phyloP scores from a whole-genome alignment of 2,113 vertebrate species.

The Myrmophylax atrothorax region DNA sequence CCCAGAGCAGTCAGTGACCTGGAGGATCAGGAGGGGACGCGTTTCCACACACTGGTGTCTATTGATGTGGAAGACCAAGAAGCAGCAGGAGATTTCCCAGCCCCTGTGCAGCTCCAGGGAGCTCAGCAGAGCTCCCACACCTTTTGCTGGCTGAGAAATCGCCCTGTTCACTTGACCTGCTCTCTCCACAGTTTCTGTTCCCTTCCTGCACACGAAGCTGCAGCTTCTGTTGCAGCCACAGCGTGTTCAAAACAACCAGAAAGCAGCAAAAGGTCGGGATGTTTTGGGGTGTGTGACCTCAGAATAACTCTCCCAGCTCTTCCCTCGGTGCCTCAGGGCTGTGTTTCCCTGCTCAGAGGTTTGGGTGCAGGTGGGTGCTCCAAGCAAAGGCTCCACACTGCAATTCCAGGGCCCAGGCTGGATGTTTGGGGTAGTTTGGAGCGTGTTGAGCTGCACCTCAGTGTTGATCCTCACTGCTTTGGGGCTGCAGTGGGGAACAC shows the following conservation, averaged over 20 bases:
- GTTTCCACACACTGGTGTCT: not conserved
- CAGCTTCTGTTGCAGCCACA: not conserved
- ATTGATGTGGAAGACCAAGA: not conserved
- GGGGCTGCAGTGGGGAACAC: not conserved
- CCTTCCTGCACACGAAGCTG: not conserved
- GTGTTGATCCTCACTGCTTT: accelerated
- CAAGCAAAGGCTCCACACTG: not conserved
- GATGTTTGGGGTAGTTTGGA: not conserved
- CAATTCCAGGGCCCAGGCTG: accelerated
- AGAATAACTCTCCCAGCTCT: not conserved
- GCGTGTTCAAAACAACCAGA: not conserved
- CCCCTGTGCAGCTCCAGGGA: not conserved
- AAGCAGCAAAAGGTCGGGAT: not conserved
- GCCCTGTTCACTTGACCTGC: not conserved
- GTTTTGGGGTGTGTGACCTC: not conserved
- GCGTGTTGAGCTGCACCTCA: not conserved
- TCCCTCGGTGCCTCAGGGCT: not conserved
- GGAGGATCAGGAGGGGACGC: not conserved
- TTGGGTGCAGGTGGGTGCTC: not conserved
- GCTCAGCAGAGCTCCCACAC: not conserved
- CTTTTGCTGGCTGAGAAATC: not conserved
- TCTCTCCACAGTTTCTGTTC: not conserved
- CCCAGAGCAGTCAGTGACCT: not conserved
- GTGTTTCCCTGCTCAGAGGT: not conserved
- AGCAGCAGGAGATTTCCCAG: constrained; percentile 29